Base-by-base conservation (phyloP, 2,888 invertebrate species). In the Enchytraeus crypticus region DNA sequence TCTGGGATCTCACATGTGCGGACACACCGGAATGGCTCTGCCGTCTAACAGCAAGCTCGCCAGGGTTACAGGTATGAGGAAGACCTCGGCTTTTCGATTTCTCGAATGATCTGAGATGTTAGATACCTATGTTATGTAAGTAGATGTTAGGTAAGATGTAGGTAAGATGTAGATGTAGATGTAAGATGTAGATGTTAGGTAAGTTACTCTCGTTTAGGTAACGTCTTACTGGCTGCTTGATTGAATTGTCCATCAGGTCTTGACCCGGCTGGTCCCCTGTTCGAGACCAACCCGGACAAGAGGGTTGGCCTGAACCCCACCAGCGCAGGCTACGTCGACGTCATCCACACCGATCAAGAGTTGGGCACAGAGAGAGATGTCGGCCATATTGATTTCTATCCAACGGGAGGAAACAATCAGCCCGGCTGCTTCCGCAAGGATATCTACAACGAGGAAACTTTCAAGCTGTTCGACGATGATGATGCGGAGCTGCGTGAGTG, bases 201-300 rank as follows among this genome's bases (percentile, higher is more conserved):
- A n/a, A n/a, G n/a, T n/a, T n/a, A n/a, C n/a, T n/a, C n/a, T n/a
- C n/a, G n/a, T n/a, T n/a, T n/a, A n/a, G n/a, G n/a, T n/a, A n/a
- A n/a, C n/a, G n/a, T n/a, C n/a, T n/a, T n/a, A n/a, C n/a, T n/a
- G n/a, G n/a, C n/a, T n/a, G n/a, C n/a, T n/a, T n/a, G n/a, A n/a
- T n/a, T n/a, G n/a, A n/a, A n/a, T n/a, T n/a, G n/a, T n/a, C n/a
- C n/a, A 8, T 2, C 59, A 76, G 90, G 90, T 5, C 81, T 92
- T 49, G 92, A 92, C 80, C 91, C 92, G 1, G 92, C 92, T 0
- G 90, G 89, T 74, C 92, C 92, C 0, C 90, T 88, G 75, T 92
- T 91, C 77, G 86, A 90, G 82, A 87, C 88, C 65, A 89, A 89
- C 86, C 87, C 88, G 1, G 87, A 88, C 2, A 81, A 84, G n/a